These are phyloP conservation scores for Balaenoptera acutorostrata DNA, from an alignment of 2,113 vertebrate genomes.

Conservation along the genomic window DNA sequence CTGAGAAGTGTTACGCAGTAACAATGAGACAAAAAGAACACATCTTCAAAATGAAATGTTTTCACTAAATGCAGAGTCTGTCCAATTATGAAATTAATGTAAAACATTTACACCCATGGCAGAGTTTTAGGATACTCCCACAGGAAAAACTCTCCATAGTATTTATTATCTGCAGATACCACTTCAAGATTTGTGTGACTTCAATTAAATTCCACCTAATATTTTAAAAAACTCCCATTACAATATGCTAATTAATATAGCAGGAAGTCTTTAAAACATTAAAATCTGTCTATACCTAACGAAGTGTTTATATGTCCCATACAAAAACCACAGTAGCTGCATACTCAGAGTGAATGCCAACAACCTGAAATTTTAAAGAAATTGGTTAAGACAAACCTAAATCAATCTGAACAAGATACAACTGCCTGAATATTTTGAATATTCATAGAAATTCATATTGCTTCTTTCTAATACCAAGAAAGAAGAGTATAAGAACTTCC, in stretches of 20 bases:
- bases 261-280: slow-evolving; percentile 44
- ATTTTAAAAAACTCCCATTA: slow-evolving; percentile 49
- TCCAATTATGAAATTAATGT: slow-evolving; percentile 78
- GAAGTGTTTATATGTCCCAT: slow-evolving; percentile 47
- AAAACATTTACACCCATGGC: slow-evolving; percentile 66
- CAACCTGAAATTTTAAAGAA: slow-evolving; percentile 68
- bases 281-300: slow-evolving; percentile 24
- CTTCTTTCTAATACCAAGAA: slow-evolving; percentile 70
- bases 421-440: slow-evolving; percentile 54
- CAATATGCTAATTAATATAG: slow-evolving; percentile 14
- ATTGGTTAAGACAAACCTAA: slow-evolving; percentile 67
- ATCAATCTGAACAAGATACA: slow-evolving; percentile 55
- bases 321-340: slow-evolving; percentile 61
- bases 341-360: slow-evolving; percentile 47
- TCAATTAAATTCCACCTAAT: slow-evolving; percentile 49
- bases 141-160: slow-evolving; percentile 40
- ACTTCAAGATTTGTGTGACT: slow-evolving; percentile 58
- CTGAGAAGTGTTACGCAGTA: slow-evolving; percentile 65
- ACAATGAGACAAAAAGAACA: slow-evolving; percentile 72
- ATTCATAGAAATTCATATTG: slow-evolving; percentile 48
- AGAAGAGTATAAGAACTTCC: slow-evolving; percentile 63
- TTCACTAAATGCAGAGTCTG: slow-evolving; percentile 54
- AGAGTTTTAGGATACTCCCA: slow-evolving; percentile 51
- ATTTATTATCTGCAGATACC: slow-evolving; percentile 38
- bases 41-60: slow-evolving; percentile 73